Evolutionary conservation across 2,797 vertebrate genomes (phyloP).

Genomic region (Chlorospingus flavigularis): DNA sequence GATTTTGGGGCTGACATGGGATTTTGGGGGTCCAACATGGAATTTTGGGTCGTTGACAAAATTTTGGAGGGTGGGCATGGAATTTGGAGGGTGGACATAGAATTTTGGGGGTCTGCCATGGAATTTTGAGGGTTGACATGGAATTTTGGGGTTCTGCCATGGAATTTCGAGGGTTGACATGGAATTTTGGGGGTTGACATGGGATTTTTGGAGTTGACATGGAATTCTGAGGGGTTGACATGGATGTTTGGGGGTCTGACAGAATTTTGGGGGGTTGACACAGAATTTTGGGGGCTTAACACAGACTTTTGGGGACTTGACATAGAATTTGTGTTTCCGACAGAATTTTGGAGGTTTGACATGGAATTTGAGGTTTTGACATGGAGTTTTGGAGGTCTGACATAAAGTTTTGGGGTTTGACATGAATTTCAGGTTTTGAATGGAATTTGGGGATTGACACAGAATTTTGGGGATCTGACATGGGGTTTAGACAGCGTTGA

Average conservation of each 20-base stretch:
- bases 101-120: no score
- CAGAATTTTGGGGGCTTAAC: background rate
- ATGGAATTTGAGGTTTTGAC: rapidly evolving
- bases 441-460: background rate
- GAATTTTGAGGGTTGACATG: no score
- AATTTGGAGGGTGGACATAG: rapidly evolving
- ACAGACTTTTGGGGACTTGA: no score
- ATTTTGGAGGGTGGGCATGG: background rate
- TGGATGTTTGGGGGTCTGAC: no score
- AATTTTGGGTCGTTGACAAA: background rate
- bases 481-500: background rate
- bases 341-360: background rate
- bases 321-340: background rate
- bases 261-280: background rate
- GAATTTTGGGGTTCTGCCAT: background rate
- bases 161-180: background rate
- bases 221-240: background rate
- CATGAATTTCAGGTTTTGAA: background rate
- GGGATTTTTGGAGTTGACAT: background rate
- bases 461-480: background rate
- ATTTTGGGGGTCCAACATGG: no score
- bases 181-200: background rate
- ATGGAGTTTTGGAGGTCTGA: background rate
- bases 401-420: rapidly evolving
- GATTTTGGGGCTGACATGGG: background rate